Base-by-base conservation (phyloP, 2,797 vertebrate genomes). In the Pterois miles region DNA sequence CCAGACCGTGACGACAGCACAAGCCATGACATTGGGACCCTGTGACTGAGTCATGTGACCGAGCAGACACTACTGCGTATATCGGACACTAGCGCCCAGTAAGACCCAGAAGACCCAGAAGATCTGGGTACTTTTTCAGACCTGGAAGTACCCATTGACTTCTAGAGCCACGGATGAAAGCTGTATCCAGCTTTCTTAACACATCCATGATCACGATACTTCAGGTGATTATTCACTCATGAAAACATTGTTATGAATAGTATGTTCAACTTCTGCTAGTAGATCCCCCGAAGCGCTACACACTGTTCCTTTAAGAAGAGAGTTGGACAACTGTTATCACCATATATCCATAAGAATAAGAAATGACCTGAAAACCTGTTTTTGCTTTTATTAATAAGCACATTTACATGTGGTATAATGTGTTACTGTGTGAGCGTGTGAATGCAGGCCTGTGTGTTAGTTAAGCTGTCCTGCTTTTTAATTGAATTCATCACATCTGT, bases 401-500 rank as follows among this genome's bases (percentile, higher is more conserved):
- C 29, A 70, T 72, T 62, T 66, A 23, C 67, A 73, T 58, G 50
- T 27, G 50, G 23, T 40, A 16, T 50, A 62, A 65, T 57, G 67
- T 78, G 77, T 66, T 9, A 48, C 60, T 63, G 72, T 69, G 72
- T 36, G 57, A 36, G 83, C 0, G 74, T 82, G 80, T 86, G 56
- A 46, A 53, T 56, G 31, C 8, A 23, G 5, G 80, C 63, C 67
- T 74, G 78, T 83, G 79, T 84, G 76, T 81, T 53, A 36, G 76
- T 78, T 87, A 89, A 92, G 86, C 89, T 82, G 84, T 78, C 64
- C 83, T 77, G 79, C 65, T 74, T 88, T 92, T 89, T 90, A 92
- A 91, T 88, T 89, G 85, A 93, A 93, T 92, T 90, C 86, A 78
- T 92, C 88, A 86, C 92, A 92, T 89, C 91, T 93, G 90, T 91